Conservation (phyloP, 2,797 vertebrate genomes). For the Neosalanx taihuensis region DNA sequence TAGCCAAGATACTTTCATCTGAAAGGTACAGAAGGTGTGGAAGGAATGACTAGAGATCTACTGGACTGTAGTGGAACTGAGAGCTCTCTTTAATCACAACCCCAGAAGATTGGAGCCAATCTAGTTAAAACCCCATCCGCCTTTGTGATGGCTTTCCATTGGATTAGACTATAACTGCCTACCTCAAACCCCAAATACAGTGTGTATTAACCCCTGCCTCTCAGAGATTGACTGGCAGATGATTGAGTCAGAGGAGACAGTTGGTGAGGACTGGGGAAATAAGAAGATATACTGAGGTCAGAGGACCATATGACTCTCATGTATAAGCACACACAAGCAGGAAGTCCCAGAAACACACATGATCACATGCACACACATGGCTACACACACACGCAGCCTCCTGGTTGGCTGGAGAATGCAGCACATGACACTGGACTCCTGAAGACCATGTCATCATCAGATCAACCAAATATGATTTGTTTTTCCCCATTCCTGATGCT, state of each 20-base stretch:
- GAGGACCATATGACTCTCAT: neutral
- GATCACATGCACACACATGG: slow-evolving; percentile 6
- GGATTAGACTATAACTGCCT: slow-evolving; percentile 25
- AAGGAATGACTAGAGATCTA: slow-evolving; percentile 18
- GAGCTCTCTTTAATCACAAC: slow-evolving; percentile 53
- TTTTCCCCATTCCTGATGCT: neutral
- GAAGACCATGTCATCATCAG: neutral
- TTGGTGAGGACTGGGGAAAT: neutral
- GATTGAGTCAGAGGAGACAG: neutral
- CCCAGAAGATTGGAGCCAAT: slow-evolving; percentile 57
- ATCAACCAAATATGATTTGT: slow-evolving; percentile 1
- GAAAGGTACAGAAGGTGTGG: slow-evolving; percentile 2
- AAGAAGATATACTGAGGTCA: neutral
- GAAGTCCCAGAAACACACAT: slow-evolving; percentile 3
- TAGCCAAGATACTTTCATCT: neutral
- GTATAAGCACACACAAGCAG: slow-evolving; percentile 5
- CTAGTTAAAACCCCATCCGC: slow-evolving; percentile 58
- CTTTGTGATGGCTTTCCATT: slow-evolving; percentile 14
- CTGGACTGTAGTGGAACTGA: slow-evolving; percentile 38
- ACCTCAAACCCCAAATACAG: slow-evolving; percentile 29
- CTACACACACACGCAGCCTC: slow-evolving; percentile 12
- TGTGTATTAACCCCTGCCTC: neutral
- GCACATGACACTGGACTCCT: slow-evolving; percentile 1
- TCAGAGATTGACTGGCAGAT: neutral
- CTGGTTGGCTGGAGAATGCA: neutral